phyloP scores from a whole-genome alignment of 2,113 vertebrate species.

The Callospermophilus lateralis region DNA sequence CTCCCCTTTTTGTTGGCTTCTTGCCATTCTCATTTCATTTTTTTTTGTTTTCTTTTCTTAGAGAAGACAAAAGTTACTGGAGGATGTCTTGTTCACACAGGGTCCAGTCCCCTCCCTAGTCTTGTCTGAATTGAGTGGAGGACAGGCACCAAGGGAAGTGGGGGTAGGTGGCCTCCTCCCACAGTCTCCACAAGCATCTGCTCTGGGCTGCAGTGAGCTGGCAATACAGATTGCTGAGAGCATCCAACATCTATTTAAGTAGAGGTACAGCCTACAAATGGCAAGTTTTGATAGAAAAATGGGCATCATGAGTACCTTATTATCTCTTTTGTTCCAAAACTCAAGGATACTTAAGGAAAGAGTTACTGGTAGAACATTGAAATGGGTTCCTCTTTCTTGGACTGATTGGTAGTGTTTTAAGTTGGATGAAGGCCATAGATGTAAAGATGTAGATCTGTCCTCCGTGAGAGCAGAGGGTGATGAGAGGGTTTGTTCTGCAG shows the following conservation, averaged over 20 bases:
- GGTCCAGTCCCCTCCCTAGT: neutral
- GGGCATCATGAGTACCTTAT: constrained; percentile 47
- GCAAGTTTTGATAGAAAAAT: constrained; percentile 72
- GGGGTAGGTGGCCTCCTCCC: neutral
- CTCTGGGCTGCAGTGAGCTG: constrained; percentile 22
- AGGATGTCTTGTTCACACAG: constrained; percentile 45
- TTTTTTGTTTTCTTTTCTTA: constrained; percentile 46
- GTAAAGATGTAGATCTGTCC: constrained; percentile 33
- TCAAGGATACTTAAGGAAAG: constrained; percentile 57
- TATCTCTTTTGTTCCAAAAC: constrained; percentile 65
- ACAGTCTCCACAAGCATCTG: neutral
- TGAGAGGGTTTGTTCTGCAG: constrained; percentile 19
- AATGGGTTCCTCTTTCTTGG: constrained; percentile 35
- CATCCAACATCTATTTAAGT: constrained; percentile 43
- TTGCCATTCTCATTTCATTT: neutral
- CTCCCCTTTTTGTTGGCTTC: neutral
- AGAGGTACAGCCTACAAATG: constrained; percentile 58
- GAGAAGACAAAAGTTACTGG: constrained; percentile 55
- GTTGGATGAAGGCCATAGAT: constrained; percentile 1
- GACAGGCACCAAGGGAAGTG: neutral
- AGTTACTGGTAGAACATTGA: constrained; percentile 54
- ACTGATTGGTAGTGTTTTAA: constrained; percentile 52
- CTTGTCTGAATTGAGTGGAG: constrained; percentile 39
- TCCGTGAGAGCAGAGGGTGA: constrained; percentile 9
- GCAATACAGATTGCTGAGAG: constrained; percentile 48